Conservation (phyloP, 2,113 vertebrate species). For the Physeter macrocephalus region DNA sequence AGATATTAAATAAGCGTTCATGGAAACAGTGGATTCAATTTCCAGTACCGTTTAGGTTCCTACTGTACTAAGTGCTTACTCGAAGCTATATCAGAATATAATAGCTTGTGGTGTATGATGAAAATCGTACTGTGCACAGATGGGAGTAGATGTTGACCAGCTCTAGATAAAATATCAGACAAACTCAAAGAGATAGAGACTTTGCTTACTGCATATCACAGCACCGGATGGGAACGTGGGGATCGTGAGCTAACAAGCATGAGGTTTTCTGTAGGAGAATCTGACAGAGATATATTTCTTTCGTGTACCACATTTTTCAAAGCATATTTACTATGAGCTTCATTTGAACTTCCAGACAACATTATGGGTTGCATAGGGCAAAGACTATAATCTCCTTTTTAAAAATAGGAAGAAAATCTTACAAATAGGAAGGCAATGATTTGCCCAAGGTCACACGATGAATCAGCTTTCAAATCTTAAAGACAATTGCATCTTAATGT, state of each 20-base stretch:
- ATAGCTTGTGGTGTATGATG: neutral
- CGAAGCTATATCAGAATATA: constrained; percentile 11
- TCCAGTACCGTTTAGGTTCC: neutral
- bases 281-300: neutral
- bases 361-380: neutral
- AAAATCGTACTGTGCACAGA: neutral
- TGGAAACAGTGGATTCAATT: constrained; percentile 21
- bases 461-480: neutral
- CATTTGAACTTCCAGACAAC: neutral
- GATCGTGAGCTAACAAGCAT: neutral
- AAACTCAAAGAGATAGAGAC: neutral
- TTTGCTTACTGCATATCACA: neutral
- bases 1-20: neutral
- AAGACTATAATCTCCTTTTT: neutral
- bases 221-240: neutral
- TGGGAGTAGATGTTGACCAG: neutral
- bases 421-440: neutral
- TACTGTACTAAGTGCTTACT: neutral
- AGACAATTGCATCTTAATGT: neutral
- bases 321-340: neutral
- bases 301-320: neutral
- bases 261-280: neutral
- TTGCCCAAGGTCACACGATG: neutral
- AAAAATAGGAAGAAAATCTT: neutral
- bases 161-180: neutral